Evolutionary conservation across 2,113 vertebrate species (phyloP).

Genomic region (Orcinus orca): DNA sequence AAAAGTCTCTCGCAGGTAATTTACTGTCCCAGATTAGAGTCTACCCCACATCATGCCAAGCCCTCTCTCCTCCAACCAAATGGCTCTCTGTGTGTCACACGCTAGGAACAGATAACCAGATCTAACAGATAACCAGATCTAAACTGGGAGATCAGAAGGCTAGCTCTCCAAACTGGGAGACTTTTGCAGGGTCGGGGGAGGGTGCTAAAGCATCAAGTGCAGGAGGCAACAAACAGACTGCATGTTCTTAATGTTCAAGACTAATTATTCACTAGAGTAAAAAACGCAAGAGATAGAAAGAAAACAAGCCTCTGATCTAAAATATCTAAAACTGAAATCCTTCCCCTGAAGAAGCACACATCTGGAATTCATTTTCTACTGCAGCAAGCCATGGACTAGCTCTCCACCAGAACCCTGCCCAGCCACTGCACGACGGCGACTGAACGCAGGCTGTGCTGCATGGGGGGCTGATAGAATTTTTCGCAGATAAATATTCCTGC

Average conservation of each 20-base stretch:
- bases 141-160: neutral
- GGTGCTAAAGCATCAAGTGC: neutral
- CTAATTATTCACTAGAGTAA: neutral
- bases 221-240: neutral
- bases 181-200: neutral
- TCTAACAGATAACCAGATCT: neutral
- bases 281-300: neutral
- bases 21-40: neutral
- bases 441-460: constrained; percentile 45
- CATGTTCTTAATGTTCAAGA: neutral
- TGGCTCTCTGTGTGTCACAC: neutral
- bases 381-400: neutral
- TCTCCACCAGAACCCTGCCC: neutral
- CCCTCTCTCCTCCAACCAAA: neutral
- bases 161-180: neutral
- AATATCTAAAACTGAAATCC: constrained; percentile 43
- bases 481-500: constrained; percentile 72
- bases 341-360: neutral
- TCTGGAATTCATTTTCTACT: constrained; percentile 39
- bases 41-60: neutral
- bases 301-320: constrained; percentile 28
- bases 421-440: neutral
- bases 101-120: neutral
- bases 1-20: neutral
- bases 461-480: constrained; percentile 59